Conservation (phyloP, 2,888 invertebrate species). For the Dryobotodes eremita region DNA sequence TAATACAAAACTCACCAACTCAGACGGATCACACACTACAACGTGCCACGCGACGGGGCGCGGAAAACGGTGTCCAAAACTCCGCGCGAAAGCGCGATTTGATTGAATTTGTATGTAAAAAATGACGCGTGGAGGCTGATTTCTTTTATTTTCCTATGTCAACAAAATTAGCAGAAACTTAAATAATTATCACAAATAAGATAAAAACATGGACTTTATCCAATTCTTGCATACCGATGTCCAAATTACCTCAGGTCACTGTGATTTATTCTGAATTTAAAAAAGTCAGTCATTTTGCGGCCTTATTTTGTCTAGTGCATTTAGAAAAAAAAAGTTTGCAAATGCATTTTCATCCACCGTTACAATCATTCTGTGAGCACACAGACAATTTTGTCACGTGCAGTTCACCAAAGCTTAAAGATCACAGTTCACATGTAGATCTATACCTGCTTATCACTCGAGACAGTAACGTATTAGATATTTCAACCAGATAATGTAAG, state of each 20-base stretch:
- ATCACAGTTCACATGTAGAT: constrained; percentile 4
- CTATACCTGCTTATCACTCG: constrained; percentile 34
- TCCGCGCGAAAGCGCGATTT: too few relatives aligned
- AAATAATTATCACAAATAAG: constrained; percentile 14
- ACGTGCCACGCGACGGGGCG: too few relatives aligned
- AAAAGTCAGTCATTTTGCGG: neutral
- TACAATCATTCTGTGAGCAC: neutral
- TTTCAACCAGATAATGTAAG: constrained; percentile 18
- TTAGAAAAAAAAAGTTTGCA: neutral
- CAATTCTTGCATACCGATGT: neutral
- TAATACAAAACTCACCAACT: neutral
- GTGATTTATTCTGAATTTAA: constrained; percentile 55
- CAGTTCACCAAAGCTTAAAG: constrained; percentile 5
- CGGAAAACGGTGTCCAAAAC: too few relatives aligned
- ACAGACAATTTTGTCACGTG: neutral
- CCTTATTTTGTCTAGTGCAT: neutral
- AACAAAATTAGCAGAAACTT: constrained; percentile 13
- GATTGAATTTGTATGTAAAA: too few relatives aligned
- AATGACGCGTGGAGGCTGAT: neutral
- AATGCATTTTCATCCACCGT: neutral
- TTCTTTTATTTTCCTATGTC: constrained; percentile 50
- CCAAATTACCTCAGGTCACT: constrained; percentile 1
- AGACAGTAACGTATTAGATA: constrained; percentile 7
- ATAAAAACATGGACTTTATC: neutral
- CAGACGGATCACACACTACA: too few relatives aligned